These are phyloP conservation scores for Rhynchonema sp. DNA, from an alignment of 2,888 invertebrate genomes.

Conservation along the genomic window DNA sequence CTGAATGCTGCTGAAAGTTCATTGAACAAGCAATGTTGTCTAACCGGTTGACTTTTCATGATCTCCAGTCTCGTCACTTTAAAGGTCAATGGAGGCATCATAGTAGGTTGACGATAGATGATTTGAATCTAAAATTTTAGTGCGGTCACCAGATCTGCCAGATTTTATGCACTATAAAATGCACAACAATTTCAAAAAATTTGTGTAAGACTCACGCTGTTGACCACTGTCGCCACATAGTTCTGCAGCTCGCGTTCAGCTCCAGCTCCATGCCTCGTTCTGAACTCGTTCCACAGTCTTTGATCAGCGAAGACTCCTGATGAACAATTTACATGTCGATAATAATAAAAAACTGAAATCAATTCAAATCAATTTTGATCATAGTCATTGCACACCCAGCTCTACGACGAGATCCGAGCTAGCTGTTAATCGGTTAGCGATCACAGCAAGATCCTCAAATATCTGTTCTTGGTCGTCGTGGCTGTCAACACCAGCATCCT, in stretches of 20 bases:
- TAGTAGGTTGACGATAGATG: conserved; percentile 26
- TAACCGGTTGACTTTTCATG: conserved; percentile 22
- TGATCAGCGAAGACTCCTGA: conserved; percentile 26
- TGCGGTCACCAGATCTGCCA: not conserved
- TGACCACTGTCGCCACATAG: conserved; percentile 24
- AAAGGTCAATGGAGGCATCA: conserved; percentile 22
- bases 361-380: not conserved
- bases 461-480: no score
- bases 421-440: not conserved
- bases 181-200: not conserved
- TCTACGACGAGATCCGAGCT: not conserved
- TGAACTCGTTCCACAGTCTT: conserved; percentile 24
- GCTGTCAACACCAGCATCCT: not conserved
- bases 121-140: conserved; percentile 20
- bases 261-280: conserved; percentile 18
- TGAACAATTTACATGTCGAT: no score
- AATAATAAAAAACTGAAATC: no score
- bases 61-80: conserved; percentile 26
- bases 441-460: not conserved
- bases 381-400: not conserved
- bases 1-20: no score
- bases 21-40: no score
- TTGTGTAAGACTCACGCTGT: conserved; percentile 14
- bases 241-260: conserved; percentile 20
- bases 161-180: not conserved